Evolutionary conservation across 2,797 vertebrate genomes (phyloP), one percentile per base, ranked within the genome.

Genomic region (Xerus rutilus): DNA sequence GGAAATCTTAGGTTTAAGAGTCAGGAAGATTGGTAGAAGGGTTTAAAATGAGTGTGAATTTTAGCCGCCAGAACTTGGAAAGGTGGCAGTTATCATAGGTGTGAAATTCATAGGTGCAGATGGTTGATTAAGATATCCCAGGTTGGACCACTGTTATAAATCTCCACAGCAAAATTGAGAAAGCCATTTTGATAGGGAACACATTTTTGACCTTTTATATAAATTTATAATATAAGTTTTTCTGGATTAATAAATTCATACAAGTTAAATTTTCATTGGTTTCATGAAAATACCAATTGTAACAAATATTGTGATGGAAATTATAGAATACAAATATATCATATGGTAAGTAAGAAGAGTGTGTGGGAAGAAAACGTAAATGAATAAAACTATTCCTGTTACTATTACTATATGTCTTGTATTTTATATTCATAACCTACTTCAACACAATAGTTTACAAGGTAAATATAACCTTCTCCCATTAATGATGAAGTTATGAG

Each of bases 41-140:
- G 59, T 97, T 98, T 98, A 97, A 98, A 98, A 97, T 97, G 95
- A 97, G 84, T 93, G 78, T 0, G 52, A 95, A 98, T 98, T 98
- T 98, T 94, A 97, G 95, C 91, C 28, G 82, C 96, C 97, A 92
- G 89, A 92, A 82, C 94, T 97, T 89, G 87, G 96, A 97, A 98
- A 96, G 97, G 92, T 97, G 78, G 52, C 92, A 97, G 97, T 97
- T 96, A 96, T 72, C 72, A 3, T 89, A 96, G 96, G 89, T 89
- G 72, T 98, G 85, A 97, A 98, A 98, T 98, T 97, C 72, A 94
- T 96, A 88, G 70, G 93, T 97, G 73, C 97, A 98, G 97, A 97
- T 98, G 81, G 96, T 95, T 97, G 47, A 89, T 79, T 94, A 93
- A 98, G 81, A 95, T 98, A 96, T 95, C 97, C 94, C 43, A 96